Evolutionary conservation across 2,797 vertebrate species (phyloP).

Genomic region (Hipposideros larvatus): DNA sequence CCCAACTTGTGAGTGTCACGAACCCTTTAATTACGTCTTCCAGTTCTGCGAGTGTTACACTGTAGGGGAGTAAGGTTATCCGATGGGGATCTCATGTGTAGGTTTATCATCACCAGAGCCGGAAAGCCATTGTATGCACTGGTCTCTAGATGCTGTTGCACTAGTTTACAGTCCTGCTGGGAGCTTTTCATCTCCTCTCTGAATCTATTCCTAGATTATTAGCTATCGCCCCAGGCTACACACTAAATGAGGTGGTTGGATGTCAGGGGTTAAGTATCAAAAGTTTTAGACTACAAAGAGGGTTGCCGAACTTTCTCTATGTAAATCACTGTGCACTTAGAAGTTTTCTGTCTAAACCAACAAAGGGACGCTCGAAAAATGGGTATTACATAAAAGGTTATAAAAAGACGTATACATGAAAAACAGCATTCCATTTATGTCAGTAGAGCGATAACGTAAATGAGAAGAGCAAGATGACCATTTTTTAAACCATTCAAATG

Average conservation of each 20-base stretch:
- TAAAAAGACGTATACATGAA: background rate
- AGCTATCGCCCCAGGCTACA: background rate
- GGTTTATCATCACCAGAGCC: background rate
- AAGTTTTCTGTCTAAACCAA: constrained; percentile 20
- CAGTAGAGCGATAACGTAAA: background rate
- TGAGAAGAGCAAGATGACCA: background rate
- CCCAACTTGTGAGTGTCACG: background rate
- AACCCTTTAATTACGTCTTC: background rate
- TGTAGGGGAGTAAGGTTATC: background rate
- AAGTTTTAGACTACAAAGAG: constrained; percentile 29
- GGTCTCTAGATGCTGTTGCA: background rate
- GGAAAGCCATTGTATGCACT: background rate
- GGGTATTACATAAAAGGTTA: background rate
- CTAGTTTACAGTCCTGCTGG: constrained; percentile 3
- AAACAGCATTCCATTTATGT: constrained; percentile 1
- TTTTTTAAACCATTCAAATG: background rate
- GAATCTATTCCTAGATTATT: background rate
- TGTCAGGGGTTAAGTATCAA: constrained; percentile 31
- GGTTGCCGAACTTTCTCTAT: background rate
- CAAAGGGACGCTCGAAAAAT: background rate
- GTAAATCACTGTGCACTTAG: background rate
- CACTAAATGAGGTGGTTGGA: constrained; percentile 23
- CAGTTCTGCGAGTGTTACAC: background rate
- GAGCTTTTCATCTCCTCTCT: constrained; percentile 25
- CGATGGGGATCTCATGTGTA: background rate